phyloP scores from a whole-genome alignment of 2,888 invertebrate genomes.

The Tubulanus polymorphus region DNA sequence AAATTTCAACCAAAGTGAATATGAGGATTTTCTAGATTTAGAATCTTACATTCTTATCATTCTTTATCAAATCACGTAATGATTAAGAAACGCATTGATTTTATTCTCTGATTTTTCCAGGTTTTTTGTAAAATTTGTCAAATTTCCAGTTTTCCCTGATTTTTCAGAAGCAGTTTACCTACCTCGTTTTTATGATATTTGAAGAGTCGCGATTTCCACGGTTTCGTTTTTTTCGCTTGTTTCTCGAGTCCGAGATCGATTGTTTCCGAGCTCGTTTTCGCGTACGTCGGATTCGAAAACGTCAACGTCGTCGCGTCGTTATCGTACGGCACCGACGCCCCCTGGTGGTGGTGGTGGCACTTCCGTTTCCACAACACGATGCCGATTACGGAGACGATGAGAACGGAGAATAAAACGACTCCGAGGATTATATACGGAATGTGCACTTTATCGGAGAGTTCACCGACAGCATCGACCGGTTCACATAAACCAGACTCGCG shows the following conservation, averaged over 20 bases:
- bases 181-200: constrained; percentile 39
- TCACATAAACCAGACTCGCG: not conserved
- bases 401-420: constrained; percentile 24
- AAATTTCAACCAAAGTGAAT: too few species aligned
- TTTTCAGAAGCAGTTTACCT: too few species aligned
- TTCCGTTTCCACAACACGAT: constrained; percentile 39
- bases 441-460: constrained; percentile 10
- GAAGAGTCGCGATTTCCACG: constrained; percentile 40
- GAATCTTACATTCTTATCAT: too few species aligned
- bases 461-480: not conserved
- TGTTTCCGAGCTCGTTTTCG: constrained; percentile 59
- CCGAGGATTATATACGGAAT: constrained; percentile 30
- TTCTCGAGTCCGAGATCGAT: constrained; percentile 38
- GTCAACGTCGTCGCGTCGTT: constrained; percentile 66
- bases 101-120: too few species aligned
- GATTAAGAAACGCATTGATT: too few species aligned
- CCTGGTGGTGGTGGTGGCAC: constrained; percentile 23
- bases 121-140: too few species aligned
- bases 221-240: constrained; percentile 21
- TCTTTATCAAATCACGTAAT: too few species aligned
- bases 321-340: constrained; percentile 33
- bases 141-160: too few species aligned
- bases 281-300: constrained; percentile 86
- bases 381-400: constrained; percentile 24
- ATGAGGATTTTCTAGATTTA: too few species aligned